phyloP scores from a whole-genome alignment of 2,888 invertebrate genomes.

The Mimumesa dahlbomi region DNA sequence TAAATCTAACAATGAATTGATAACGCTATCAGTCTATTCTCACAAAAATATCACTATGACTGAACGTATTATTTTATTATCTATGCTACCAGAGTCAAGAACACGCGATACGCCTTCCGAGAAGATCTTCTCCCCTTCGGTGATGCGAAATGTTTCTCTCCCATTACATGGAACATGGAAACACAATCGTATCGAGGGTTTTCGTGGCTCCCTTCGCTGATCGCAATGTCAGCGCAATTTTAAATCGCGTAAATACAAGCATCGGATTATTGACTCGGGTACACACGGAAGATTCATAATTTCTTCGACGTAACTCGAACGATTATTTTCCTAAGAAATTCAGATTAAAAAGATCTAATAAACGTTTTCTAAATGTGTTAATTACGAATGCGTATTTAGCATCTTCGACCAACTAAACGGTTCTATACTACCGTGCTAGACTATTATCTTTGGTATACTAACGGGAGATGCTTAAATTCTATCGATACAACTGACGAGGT shows the following conservation, averaged over 20 bases:
- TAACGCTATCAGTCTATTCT: conserved; percentile 75
- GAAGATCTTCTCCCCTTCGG: too few species aligned
- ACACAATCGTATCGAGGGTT: too few species aligned
- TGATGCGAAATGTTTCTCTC: too few species aligned
- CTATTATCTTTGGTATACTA: conserved; percentile 75
- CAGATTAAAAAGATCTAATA: conserved; percentile 51
- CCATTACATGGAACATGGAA: too few species aligned
- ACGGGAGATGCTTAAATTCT: conserved; percentile 64
- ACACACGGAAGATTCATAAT: conserved; percentile 41
- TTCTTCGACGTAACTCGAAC: conserved; percentile 30
- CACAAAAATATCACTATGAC: conserved; percentile 70
- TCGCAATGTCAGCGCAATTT: background rate
- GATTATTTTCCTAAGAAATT: conserved; percentile 46
- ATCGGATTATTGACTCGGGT: conserved; percentile 41
- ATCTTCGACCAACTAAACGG: conserved; percentile 52
- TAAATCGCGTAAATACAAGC: background rate
- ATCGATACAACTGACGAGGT: conserved; percentile 59
- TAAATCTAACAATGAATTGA: conserved; percentile 61
- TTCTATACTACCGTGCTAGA: conserved; percentile 60
- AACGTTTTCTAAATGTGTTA: conserved; percentile 56
- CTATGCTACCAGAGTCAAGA: conserved; percentile 44
- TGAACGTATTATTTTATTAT: conserved; percentile 56
- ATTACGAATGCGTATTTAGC: conserved; percentile 50
- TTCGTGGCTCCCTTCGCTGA: too few species aligned
- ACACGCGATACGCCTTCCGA: too few species aligned